Percentiles rank a stretch among this genome's conserved stretches.
Conservation (phyloP, 1,140 invertebrate species). For the Pseudomyrmex flavicornis region DNA sequence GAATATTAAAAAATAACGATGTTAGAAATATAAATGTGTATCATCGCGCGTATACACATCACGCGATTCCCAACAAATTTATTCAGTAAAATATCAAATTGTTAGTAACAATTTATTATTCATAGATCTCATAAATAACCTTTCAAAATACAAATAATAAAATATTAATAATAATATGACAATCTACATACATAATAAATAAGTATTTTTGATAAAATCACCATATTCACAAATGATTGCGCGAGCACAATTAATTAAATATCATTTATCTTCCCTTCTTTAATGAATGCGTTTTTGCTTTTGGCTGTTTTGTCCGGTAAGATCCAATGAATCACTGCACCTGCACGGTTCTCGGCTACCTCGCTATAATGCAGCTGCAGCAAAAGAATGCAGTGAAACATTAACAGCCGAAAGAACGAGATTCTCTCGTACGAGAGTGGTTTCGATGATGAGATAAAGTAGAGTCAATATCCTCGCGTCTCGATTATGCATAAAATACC, state of each 20-base stretch:
- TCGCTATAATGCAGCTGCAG: constrained; percentile 61
- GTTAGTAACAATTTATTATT: too few relatives aligned
- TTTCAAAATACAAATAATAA: neutral
- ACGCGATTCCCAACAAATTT: too few relatives aligned
- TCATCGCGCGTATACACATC: too few relatives aligned
- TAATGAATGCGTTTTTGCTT: constrained; percentile 44
- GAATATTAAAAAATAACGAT: too few relatives aligned
- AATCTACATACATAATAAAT: neutral
- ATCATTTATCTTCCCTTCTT: constrained; percentile 31
- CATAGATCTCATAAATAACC: too few relatives aligned
- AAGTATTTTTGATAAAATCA: too few relatives aligned
- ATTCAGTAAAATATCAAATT: too few relatives aligned
- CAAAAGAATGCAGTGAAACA: constrained; percentile 60
- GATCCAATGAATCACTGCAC: constrained; percentile 68
- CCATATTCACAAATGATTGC: neutral
- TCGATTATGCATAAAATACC: constrained; percentile 1
- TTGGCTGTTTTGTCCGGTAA: neutral
- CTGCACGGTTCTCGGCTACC: constrained; percentile 63
- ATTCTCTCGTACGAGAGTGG: neutral
- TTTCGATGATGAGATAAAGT: neutral
- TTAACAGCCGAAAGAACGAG: constrained; percentile 45
- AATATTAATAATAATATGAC: too few relatives aligned
- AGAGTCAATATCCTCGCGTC: neutral
- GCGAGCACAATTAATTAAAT: neutral
- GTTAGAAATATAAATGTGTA: too few relatives aligned